Percentiles rank a stretch among this genome's conserved stretches.
Conservation (phyloP, 2,113 vertebrate species). For the Callocephalon fimbriatum region DNA sequence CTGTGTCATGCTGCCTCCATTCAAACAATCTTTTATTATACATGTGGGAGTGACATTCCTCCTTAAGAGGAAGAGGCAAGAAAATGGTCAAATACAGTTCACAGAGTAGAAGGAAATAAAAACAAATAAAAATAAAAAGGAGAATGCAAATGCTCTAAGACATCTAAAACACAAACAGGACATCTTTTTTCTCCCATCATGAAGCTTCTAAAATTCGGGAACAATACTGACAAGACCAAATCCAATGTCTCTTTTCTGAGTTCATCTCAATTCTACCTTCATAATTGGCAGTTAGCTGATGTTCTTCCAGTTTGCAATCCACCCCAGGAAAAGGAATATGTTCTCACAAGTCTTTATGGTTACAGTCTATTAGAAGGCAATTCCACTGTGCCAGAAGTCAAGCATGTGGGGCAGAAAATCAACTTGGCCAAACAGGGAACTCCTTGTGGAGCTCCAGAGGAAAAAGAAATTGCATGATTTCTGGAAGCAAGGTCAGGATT, state of each 20-base stretch:
- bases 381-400: neutral
- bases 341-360: neutral
- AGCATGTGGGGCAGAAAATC: neutral
- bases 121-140: neutral
- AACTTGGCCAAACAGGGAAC: neutral
- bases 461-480: neutral
- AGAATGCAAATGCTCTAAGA: neutral
- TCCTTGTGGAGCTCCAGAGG: neutral
- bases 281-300: neutral
- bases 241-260: neutral
- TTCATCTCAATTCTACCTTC: neutral
- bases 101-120: neutral
- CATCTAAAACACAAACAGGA: fast-evolving
- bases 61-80: neutral
- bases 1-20: fast-evolving
- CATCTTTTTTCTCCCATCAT: neutral
- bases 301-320: neutral
- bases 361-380: neutral
- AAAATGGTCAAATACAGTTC: neutral
- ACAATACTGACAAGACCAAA: neutral
- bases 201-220: neutral
- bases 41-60: neutral
- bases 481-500: neutral
- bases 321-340: neutral
- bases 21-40: fast-evolving